Evolutionary conservation across 2,113 vertebrate species (phyloP), one percentile per base, ranked within the genome.

Genomic region (Danio rerio): DNA sequence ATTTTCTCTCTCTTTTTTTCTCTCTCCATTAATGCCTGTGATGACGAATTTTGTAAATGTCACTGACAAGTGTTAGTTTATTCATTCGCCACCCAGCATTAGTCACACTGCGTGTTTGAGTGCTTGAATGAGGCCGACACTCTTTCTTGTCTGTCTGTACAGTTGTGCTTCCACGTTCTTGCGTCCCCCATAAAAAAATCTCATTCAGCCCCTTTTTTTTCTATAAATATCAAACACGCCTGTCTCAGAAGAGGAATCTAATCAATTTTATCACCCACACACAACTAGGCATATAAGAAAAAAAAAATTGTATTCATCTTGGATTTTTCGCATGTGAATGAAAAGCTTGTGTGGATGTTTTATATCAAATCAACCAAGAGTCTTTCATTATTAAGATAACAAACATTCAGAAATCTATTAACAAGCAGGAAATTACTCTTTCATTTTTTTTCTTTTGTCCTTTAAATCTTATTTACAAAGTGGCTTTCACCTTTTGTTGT

Each of bases 11-110:
- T 40, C 18, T 69, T 42, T 66, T 78, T 42, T 8, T 42, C 42
- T 80, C 52, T 78, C 45, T 10, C 52, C 31, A 47, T 78, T 86
- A 82, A 69, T 79, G 68, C 45, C 18, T 78, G 68, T 11, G 79
- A 84, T 86, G 85, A 81, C 78, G 58, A 78, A 84, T 82, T 81
- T 81, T 69, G 13, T 71, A 86, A 86, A 86, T 86, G 85, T 71
- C 82, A 84, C 59, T 52, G 79, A 81, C 79, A 82, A 78, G 79
- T 79, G 79, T 84, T 75, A 68, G 73, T 83, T 83, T 83, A 78
- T 83, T 81, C 72, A 84, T 84, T 78, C 81, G 72, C 53, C 69
- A 61, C 20, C 63, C 49, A 70, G 78, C 80, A 84, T 86, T 86
- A 86, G 82, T 86, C 85, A 86, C 66, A 11, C 73, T 49, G 74